Conservation (phyloP, 1,140 invertebrate genomes). For the Drosophila seguyi region DNA sequence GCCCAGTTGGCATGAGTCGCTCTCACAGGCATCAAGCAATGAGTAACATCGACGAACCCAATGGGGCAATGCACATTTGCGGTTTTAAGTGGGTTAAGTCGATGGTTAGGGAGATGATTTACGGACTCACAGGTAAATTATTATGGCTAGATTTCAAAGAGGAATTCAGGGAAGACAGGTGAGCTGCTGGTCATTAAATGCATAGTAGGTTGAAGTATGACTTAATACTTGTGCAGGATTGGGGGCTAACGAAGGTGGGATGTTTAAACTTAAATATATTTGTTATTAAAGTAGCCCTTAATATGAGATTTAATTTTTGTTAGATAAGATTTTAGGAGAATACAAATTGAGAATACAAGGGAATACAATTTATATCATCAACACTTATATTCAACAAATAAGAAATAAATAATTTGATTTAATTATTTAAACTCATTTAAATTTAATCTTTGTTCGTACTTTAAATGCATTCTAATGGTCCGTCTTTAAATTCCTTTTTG, state of each 20-base stretch:
- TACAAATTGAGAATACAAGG: too few species aligned
- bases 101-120: conserved; percentile 61
- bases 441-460: background rate
- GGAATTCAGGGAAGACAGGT: conserved; percentile 4
- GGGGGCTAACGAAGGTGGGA: background rate
- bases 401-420: background rate
- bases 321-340: too few species aligned
- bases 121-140: conserved; percentile 37
- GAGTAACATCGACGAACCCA: conserved; percentile 1
- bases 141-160: conserved; percentile 17
- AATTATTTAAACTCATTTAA: background rate
- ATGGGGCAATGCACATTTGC: conserved; percentile 54
- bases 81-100: conserved; percentile 40
- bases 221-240: background rate
- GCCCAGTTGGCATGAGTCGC: conserved; percentile 40
- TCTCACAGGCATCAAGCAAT: background rate
- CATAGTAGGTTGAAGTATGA: conserved; percentile 25
- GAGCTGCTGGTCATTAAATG: background rate
- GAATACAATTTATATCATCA: too few species aligned
- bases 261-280: background rate
- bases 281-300: background rate
- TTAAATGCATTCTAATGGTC: background rate
- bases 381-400: background rate
- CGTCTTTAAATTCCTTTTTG: background rate
- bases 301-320: too few species aligned